Percentiles rank a stretch among this genome's conserved stretches.
phyloP scores from a whole-genome alignment of 2,888 invertebrate genomes.

The Actias luna region DNA sequence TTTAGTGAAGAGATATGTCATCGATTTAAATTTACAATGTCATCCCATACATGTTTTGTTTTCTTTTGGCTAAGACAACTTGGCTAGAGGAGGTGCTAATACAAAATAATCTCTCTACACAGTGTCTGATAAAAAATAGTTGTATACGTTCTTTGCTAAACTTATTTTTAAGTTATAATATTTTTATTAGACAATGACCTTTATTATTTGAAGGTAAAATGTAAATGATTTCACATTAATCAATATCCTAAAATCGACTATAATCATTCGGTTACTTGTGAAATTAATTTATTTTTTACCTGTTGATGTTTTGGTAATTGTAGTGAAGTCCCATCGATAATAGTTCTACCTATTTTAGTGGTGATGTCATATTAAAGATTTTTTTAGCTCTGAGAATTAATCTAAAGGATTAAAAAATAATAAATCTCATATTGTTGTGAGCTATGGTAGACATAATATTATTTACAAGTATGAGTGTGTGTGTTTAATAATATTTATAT shows the following conservation, averaged over 20 bases:
- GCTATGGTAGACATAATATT: constrained; percentile 45
- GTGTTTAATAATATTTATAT: constrained; percentile 57
- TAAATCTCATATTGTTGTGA: constrained; percentile 31
- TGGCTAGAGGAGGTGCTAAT: too few relatives aligned
- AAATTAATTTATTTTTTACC: constrained; percentile 4
- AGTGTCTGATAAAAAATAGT: too few relatives aligned
- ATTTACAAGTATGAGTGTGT: constrained; percentile 64
- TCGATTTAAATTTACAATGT: too few relatives aligned
- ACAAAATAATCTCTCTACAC: too few relatives aligned
- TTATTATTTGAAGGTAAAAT: constrained; percentile 2
- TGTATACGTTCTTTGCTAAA: too few relatives aligned
- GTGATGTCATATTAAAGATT: neutral
- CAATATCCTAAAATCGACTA: neutral
- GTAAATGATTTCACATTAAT: neutral
- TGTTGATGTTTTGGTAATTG: neutral
- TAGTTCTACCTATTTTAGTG: neutral
- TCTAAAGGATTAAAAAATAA: constrained; percentile 11
- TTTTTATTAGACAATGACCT: neutral
- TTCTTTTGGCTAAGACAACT: too few relatives aligned
- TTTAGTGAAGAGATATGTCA: too few relatives aligned
- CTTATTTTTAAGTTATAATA: neutral
- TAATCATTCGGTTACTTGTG: constrained; percentile 3
- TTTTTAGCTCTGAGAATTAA: constrained; percentile 13
- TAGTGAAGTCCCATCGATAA: constrained; percentile 8
- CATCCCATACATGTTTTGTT: too few relatives aligned